Evolutionary conservation across 2,797 vertebrate species (phyloP), one percentile per base, ranked within the genome.

Genomic region (Thamnophis elegans): DNA sequence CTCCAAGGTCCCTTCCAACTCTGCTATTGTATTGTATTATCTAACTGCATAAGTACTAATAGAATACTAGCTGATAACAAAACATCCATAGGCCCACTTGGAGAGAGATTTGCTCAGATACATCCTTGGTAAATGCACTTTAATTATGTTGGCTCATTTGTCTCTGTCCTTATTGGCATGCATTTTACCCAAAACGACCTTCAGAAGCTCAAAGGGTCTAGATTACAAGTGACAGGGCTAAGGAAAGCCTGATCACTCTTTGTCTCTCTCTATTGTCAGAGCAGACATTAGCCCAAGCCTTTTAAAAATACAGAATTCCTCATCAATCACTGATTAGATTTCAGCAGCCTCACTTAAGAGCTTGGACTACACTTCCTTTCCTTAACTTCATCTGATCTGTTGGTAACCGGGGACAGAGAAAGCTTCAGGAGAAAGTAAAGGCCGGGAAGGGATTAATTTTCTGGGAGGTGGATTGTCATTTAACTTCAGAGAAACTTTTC

Each of bases 281-380:
- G 94, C 93, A 95, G 93, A 93, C 94, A 96, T 89, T 93, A 92
- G 91, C 0, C 0, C 89, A 51, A 89, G 68, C 65, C 91, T 95
- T 68, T 96, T 94, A 93, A 95, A 96, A 78, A 73, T 7, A 89
- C 94, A 93, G 85, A 95, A 95, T 92, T 88, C 94, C 92, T 94
- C 97, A 96, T 97, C 95, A 95, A 96, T 97, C 97, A 96, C 95
- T 95, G 95, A 96, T 95, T 96, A 93, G 94, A 93, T 95, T 95
- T 95, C 94, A 92, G 95, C 95, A 95, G 95, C 96, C 94, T 94
- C 95, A 94, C 95, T 96, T 94, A 60, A 95, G 92, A 95, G 91
- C 91, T 92, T 95, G 94, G 94, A 94, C 96, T 94, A 91, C 95
- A 96, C 95, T 97, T 96, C 96, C 95, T 94, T 95, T 96, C 95